phyloP scores from a whole-genome alignment of 2,113 vertebrate genomes.

The Siniperca chuatsi region DNA sequence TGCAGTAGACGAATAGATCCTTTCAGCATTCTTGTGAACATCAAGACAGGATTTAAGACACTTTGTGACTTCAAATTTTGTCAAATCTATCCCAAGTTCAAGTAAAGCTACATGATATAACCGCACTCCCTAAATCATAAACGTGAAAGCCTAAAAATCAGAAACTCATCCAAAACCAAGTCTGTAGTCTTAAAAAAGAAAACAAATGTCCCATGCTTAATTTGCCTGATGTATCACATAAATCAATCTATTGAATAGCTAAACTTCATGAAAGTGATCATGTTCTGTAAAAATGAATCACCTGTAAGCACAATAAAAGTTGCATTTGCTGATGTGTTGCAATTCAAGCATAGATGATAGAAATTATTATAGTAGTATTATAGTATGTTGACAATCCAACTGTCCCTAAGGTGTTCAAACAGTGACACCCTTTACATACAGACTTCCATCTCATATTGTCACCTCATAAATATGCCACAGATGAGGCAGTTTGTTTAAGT shows the following conservation, averaged over 20 bases:
- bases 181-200: neutral
- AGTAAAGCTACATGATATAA: neutral
- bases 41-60: conserved; percentile 37
- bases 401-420: too few relatives aligned
- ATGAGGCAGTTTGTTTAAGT: neutral
- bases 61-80: conserved; percentile 20
- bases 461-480: neutral
- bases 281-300: neutral
- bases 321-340: neutral
- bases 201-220: neutral
- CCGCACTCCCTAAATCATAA: neutral
- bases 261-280: neutral
- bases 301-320: neutral
- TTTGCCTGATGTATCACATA: neutral
- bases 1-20: conserved; percentile 45
- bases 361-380: too few relatives aligned
- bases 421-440: neutral
- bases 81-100: neutral
- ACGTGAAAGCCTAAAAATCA: neutral
- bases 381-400: neutral
- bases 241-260: neutral
- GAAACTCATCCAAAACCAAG: neutral
- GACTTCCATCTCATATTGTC: neutral
- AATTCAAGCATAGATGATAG: neutral
- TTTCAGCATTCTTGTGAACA: conserved; percentile 37